phyloP scores from a whole-genome alignment of 2,113 vertebrate genomes.

The Pachycephala philippinensis region DNA sequence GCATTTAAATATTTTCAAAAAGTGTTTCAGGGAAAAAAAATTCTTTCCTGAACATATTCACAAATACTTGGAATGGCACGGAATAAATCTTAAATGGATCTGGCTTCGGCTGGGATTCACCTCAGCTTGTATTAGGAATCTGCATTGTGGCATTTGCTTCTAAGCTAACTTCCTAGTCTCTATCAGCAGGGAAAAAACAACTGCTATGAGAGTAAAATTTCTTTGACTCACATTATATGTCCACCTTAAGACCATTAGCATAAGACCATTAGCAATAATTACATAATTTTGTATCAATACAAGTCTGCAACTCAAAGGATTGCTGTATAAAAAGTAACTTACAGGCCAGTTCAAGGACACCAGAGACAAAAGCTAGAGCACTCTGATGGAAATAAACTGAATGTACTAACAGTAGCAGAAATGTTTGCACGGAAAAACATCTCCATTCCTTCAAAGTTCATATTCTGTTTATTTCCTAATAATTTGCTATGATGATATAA shows the following conservation, averaged over 20 bases:
- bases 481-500: background rate
- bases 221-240: background rate
- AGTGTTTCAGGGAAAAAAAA: background rate
- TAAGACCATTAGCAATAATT: background rate
- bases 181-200: background rate
- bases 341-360: background rate
- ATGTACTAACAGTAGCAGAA: background rate
- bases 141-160: background rate
- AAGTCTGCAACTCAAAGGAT: background rate
- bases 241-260: background rate
- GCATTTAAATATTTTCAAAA: background rate
- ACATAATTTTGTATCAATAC: background rate
- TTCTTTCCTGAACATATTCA: background rate
- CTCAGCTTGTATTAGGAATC: background rate
- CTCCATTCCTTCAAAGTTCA: background rate
- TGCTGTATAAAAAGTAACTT: background rate
- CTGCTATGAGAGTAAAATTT: background rate
- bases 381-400: background rate
- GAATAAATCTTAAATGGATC: background rate
- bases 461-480: background rate
- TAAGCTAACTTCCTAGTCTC: background rate
- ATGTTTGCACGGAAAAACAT: background rate
- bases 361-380: background rate
- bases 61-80: background rate
- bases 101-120: background rate